These are phyloP conservation scores for Siniperca knerii DNA, from an alignment of 2,113 vertebrate genomes.

Conservation along the genomic window DNA sequence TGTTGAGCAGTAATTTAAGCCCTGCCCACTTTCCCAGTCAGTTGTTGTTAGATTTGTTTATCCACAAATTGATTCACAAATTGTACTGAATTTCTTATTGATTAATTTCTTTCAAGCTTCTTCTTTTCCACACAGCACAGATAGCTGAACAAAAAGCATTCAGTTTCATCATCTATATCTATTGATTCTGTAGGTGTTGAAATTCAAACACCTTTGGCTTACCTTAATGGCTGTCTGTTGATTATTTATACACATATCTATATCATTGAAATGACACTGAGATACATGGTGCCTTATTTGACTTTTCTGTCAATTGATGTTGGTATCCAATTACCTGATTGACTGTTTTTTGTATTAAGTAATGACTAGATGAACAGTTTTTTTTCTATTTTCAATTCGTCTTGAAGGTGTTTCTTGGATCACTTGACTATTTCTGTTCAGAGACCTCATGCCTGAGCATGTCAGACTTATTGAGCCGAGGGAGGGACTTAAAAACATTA, in stretches of 20 bases:
- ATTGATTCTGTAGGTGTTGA: background rate
- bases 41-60: conserved; percentile 10
- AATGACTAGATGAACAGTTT: background rate
- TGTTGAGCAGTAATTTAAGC: conserved; percentile 29
- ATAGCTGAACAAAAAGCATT: background rate
- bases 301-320: background rate
- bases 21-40: background rate
- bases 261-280: background rate
- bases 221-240: background rate
- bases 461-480: background rate
- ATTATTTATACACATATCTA: background rate
- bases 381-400: background rate
- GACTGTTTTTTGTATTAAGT: background rate
- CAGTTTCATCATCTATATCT: background rate
- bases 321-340: background rate
- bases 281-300: background rate
- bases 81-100: background rate
- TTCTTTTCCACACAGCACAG: background rate
- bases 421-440: background rate
- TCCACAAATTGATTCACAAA: background rate
- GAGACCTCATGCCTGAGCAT: background rate
- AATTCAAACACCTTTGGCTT: background rate
- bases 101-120: background rate
- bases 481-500: background rate
- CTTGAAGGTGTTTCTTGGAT: background rate